These are phyloP conservation scores for Cheilosia scutellata DNA, from an alignment of 2,888 invertebrate species.

Conservation along the genomic window DNA sequence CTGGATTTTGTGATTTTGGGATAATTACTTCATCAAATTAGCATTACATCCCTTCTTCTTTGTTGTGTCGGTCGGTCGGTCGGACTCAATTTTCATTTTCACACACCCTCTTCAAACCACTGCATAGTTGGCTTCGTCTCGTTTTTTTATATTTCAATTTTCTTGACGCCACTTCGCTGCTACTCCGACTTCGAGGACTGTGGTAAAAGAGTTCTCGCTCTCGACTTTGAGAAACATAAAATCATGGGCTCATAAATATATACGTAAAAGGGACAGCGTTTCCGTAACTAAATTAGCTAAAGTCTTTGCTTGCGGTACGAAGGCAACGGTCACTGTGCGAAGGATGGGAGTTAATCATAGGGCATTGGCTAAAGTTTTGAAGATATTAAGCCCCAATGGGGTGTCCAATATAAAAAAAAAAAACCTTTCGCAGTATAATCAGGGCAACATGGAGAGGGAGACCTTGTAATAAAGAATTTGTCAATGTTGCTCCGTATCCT, in stretches of 20 bases:
- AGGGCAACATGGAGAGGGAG: too few relatives aligned
- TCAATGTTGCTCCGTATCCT: too few relatives aligned
- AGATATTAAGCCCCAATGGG: too few relatives aligned
- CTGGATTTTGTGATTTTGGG: conserved; percentile 72
- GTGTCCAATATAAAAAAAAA: too few relatives aligned
- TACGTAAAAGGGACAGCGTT: conserved; percentile 37
- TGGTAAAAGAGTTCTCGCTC: neutral
- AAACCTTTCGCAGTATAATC: too few relatives aligned
- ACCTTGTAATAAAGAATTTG: too few relatives aligned
- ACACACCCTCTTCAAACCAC: conserved; percentile 23
- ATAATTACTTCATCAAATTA: conserved; percentile 76
- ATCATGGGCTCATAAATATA: conserved; percentile 51
- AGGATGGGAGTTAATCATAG: neutral
- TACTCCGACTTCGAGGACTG: too few relatives aligned
- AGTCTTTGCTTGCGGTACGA: conserved; percentile 40
- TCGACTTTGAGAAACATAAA: conserved; percentile 33
- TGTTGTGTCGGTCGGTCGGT: conserved; percentile 2
- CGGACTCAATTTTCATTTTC: conserved; percentile 43
- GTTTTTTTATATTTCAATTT: conserved; percentile 50
- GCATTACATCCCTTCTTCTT: conserved; percentile 69
- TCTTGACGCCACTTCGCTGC: conserved; percentile 37
- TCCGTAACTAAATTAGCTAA: conserved; percentile 56
- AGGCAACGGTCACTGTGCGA: conserved; percentile 28
- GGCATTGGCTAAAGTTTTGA: too few relatives aligned
- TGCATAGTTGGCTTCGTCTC: conserved; percentile 1